Evolutionary conservation across 2,888 invertebrate genomes (phyloP), one percentile per base, ranked within the genome.

Genomic region (Schizotus pectinicornis): DNA sequence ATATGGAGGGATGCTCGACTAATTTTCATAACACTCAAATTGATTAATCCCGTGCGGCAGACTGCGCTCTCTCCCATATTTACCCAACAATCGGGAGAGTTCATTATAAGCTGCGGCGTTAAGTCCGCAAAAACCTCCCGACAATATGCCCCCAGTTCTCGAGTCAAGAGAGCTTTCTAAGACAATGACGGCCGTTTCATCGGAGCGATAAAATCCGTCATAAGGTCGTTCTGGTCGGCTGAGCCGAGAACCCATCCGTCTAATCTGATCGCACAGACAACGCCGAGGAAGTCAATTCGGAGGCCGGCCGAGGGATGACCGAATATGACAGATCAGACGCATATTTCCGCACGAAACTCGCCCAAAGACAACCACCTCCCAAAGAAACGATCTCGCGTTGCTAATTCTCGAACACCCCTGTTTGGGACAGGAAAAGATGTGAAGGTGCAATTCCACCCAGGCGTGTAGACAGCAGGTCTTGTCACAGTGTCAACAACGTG

Each of bases 171-270:
- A 32, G 11, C 41, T 54, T 22, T 11, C 45, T 51, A 56, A 63
- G 64, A 64, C 67, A 67, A 63, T 64, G 58, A 57, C 36, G 31
- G 42, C 31, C 39, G 33, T 60, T 59, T n/a, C 31, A 32, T 9
- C 34, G 54, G 35, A 46, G 50, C 63, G 63, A 64, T 64, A 63
- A 53, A 57, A 66, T 66, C 66, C 59, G 62, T 64, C 64, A 63
- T 61, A 50, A 53, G 61, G 57, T 38, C 59, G 55, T 59, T 60
- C 54, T 55, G 50, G 35, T 59, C 62, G 57, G 45, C 54, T 61
- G 59, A 46, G 32, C 55, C 50, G 54, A 61, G 55, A 61, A 55
- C 46, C 61, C 50, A 56, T 63, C 58, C 53, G 57, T 61, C 61
- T 60, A 59, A 63, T 63, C 60, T 60, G 60, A 62, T 59, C 54